Evolutionary conservation across 2,888 invertebrate species (phyloP), one percentile per base, ranked within the genome.

Genomic region (Lobophora halterata): DNA sequence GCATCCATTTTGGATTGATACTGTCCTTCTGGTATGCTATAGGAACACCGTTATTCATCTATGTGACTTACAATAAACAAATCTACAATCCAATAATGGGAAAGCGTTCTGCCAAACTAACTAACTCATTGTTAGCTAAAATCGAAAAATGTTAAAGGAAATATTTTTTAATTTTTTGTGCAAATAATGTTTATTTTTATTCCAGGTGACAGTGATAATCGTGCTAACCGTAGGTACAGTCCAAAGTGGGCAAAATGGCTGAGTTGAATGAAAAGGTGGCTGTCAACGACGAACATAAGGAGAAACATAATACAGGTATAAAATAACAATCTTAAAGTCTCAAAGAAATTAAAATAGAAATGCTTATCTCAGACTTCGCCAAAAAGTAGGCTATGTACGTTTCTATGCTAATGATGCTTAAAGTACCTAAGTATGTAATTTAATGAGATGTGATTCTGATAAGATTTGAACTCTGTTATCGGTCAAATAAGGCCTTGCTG

Each of bases 261-360:
- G 85, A 83, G 36, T 73, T 83, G 25, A 77, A 79, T 33, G 75
- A 72, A 20, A 59, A 68, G 32, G 62, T 70, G 5, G 60, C 66
- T 5, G 38, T 20, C 23, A 59, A 57, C 18, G 63, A 55, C 35
- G 78, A 80, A 50, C 65, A 57, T 18, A 57, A 58, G 44, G 81
- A 85, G 36, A 83, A 85, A 67, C 83, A 85, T 42, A 85, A 79
- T 38, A 77, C 83, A 83, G 86, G 86, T 86, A 71, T 7, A 14
- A 10, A 27, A 8, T 20, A 3, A 20, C 13, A 9, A 3, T 29
- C 7, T 12, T 25, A 3, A 10, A n/a, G n/a, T n/a, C n/a, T n/a
- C n/a, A n/a, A n/a, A n/a, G n/a, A n/a, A n/a, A n/a, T n/a, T n/a
- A n/a, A n/a, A n/a, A n/a, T n/a, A n/a, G n/a, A n/a, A n/a, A n/a